Evolutionary conservation across 23 tunicate species (phyloP).

Genomic region (Aplidium turbinatum): DNA sequence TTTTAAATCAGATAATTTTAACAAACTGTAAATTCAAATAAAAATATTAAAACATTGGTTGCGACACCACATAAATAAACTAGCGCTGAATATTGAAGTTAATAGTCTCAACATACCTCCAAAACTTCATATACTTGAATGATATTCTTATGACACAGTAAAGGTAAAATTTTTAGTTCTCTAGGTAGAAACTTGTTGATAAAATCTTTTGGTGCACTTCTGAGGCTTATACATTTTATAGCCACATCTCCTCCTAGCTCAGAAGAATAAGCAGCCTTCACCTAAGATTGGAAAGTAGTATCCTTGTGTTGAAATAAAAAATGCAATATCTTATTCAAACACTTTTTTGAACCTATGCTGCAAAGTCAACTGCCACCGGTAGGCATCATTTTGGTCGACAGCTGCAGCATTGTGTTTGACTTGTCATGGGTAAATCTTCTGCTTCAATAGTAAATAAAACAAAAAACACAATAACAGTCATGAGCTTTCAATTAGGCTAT

Average conservation of each 20-base stretch:
- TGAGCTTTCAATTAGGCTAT: too few species aligned
- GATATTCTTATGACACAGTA: conserved; percentile 54
- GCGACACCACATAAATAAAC: too few species aligned
- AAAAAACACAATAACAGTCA: too few species aligned
- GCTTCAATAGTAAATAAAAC: neutral
- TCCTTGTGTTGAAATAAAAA: neutral
- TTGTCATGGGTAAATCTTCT: too few species aligned
- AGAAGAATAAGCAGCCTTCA: conserved; percentile 58
- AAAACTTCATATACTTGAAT: conserved; percentile 62
- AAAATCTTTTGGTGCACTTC: conserved; percentile 65
- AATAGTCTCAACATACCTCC: too few species aligned
- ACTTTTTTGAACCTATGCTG: neutral
- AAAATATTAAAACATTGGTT: too few species aligned
- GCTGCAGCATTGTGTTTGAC: neutral
- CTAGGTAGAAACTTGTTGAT: conserved; percentile 74
- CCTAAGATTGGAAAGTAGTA: conserved; percentile 6
- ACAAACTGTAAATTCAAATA: too few species aligned
- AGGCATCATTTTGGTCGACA: neutral
- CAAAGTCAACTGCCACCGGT: neutral
- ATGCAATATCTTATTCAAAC: neutral
- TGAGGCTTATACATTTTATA: conserved; percentile 68
- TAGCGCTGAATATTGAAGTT: too few species aligned
- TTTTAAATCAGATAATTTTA: too few species aligned
- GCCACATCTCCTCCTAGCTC: conserved; percentile 52
- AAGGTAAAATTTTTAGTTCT: conserved; percentile 63